Evolutionary conservation across 1,140 invertebrate species (phyloP), one percentile per base, ranked within the genome.

Genomic region (Brachionus koreanus): DNA sequence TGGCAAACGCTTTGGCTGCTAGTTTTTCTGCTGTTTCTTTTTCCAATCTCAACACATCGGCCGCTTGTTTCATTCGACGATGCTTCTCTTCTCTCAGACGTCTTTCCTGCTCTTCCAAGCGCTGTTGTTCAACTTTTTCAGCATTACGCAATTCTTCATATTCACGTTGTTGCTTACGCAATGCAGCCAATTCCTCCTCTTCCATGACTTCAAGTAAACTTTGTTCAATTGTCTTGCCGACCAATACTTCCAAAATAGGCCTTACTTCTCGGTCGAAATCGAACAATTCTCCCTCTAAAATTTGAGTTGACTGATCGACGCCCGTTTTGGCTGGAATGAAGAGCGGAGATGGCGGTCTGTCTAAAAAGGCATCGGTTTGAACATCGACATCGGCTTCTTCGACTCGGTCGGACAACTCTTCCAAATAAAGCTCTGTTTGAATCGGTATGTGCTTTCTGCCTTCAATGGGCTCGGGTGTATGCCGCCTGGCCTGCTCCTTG

Each of bases 201-300:
- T 90, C 89, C 86, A 89, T 87, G 1, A 90, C 88, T 87, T 97
- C 95, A 4, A 93, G 90, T 83, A 96, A 89, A 10, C 94, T 92
- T 88, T 95, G 93, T 86, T 95, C 93, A 46, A 95, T 90, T 37
- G 93, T 94, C 86, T 94, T 94, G 25, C 94, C 94, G 19, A 96
- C 93, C 35, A 97, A 88, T 13, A 93, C 91, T 87, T 96, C 94
- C 72, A 96, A 89, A 49, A 96, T 92, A 6, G 94, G 94, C 85
- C 92, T 92, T 7, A 95, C 94, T 87, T 96, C 94, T 84, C 91
- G 88, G 87, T 96, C 94, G 88, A 94, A 97, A 88, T 96, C 92
- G 84, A 90, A 90, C 13, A 90, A 84, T 88, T 96, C 94, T 77
- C 93, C 94, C 3, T 93, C 92, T 84, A 92, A 91, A 63, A 96